Conservation (phyloP, 2,888 invertebrate species). For the Clepsis dumicolana region DNA sequence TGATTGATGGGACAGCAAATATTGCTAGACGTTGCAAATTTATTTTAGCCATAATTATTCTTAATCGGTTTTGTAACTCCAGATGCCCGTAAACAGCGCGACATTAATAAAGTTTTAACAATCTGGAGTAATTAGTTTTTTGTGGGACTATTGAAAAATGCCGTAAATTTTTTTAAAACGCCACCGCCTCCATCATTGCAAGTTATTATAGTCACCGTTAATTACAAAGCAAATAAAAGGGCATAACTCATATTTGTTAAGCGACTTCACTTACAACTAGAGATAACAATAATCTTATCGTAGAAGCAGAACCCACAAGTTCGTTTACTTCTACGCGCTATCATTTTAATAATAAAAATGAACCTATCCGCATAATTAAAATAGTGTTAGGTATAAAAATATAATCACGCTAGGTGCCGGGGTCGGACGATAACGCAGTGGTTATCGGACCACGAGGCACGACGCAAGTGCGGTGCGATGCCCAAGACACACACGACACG, state of each 20-base stretch:
- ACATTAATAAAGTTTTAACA: background rate
- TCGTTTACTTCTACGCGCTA: conserved; percentile 35
- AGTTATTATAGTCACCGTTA: conserved; percentile 1
- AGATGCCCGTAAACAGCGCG: conserved; percentile 18
- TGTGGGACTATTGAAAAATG: background rate
- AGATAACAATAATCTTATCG: conserved; percentile 29
- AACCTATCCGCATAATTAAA: conserved; percentile 28
- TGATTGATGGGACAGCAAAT: conserved; percentile 3
- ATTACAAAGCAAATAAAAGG: background rate
- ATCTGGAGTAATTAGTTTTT: background rate
- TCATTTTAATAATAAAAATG: conserved; percentile 31
- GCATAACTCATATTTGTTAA: background rate
- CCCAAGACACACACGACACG: conserved; percentile 30
- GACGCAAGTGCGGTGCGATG: conserved; percentile 38
- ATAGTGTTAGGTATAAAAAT: conserved; percentile 33
- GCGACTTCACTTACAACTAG: conserved; percentile 7
- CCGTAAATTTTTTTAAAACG: background rate
- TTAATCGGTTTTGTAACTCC: conserved; percentile 12
- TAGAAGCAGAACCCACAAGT: conserved; percentile 28
- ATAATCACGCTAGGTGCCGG: conserved; percentile 32
- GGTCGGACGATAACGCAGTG: conserved; percentile 37
- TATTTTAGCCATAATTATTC: conserved; percentile 15
- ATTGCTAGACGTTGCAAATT: conserved; percentile 20
- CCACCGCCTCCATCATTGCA: background rate
- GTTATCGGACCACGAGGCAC: conserved; percentile 40